Evolutionary conservation across 2,797 vertebrate species (phyloP), one percentile per base, ranked within the genome.

Genomic region (Enteromius fasciolatus): DNA sequence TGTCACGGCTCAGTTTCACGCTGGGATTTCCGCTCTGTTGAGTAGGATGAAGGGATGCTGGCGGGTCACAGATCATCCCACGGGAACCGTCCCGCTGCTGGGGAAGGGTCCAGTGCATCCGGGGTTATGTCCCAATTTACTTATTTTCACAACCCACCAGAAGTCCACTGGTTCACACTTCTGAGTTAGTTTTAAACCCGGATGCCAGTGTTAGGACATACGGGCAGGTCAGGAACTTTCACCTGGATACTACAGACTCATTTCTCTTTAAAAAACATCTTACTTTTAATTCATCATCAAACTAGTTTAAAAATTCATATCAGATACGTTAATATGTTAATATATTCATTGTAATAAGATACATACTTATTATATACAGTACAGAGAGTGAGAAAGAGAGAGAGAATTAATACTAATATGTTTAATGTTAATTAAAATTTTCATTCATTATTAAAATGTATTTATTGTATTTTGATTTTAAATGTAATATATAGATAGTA

Each of bases 1-100:
- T 92, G 92, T 94, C 94, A 92, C 91, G 90, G 92, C 92, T 90
- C 91, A 89, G 92, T 94, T 93, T 92, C 90, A 91, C 92, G 92
- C 92, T 89, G 90, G 89, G 92, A 93, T 94, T 94, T 93, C 90
- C 91, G 89, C 84, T 90, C 91, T 12, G 67, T 46, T 83, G 78
- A 87, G 86, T 90, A 89, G 92, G 90, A 91, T 88, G 88, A 88
- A 90, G 91, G 92, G 89, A 52, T 89, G 85, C 89, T 75, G 83
- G 88, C 87, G 86, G 82, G 90, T 57, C 14, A 75, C 75, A 3
- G 28, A 31, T 66, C 8, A 36, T 79, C 77, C 66, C 64, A 28
- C 15, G 10, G 48, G 48, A 79, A 57, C 18, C 48, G 28, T 69
- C 23, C 44, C 50, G 41, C 33, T 41, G 17, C 23, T 52, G 1